A percentile compares a stretch with the other conserved stretches of the same genome.
Evolutionary conservation across 1,140 invertebrate species (phyloP).

Genomic region (Zelostemma sp.): DNA sequence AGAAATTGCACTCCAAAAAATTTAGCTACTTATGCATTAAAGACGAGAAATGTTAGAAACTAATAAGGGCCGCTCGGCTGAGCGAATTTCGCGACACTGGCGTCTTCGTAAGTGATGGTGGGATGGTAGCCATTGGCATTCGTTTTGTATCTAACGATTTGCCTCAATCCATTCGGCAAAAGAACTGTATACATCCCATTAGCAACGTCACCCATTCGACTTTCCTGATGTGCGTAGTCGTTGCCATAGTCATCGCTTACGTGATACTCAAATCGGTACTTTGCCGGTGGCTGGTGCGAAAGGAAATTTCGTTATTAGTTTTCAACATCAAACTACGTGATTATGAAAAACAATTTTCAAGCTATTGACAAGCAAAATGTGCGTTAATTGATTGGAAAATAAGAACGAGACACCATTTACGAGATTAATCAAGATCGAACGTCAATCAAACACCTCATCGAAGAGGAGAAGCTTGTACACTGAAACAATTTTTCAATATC

Average conservation of each 20-base stretch:
- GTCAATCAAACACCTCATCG: no score
- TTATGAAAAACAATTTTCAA: no score
- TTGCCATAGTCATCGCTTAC: conserved; percentile 80
- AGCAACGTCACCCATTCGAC: conserved; percentile 76
- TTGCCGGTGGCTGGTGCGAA: conserved; percentile 72
- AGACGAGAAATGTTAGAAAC: not conserved
- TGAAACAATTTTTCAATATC: no score
- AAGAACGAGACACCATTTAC: no score
- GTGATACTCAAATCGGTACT: conserved; percentile 82
- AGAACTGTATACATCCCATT: conserved; percentile 81
- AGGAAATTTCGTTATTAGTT: conserved; percentile 9
- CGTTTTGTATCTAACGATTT: conserved; percentile 84
- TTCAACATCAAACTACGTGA: conserved; percentile 15
- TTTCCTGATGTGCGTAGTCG: conserved; percentile 81
- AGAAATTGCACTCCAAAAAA: no score
- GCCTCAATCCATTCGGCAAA: conserved; percentile 82
- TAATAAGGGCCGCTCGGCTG: conserved; percentile 40
- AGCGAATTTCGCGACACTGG: conserved; percentile 36
- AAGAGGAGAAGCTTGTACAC: no score
- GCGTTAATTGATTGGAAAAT: no score
- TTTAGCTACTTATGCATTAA: not conserved
- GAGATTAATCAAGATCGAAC: no score
- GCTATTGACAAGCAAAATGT: no score
- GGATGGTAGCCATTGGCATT: conserved; percentile 83
- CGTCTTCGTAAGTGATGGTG: conserved; percentile 80